A percentile compares a stretch with the other conserved stretches of the same genome.
These are phyloP conservation scores for Pyrgus malvae DNA, from an alignment of 2,888 invertebrate genomes.

Conservation along the genomic window DNA sequence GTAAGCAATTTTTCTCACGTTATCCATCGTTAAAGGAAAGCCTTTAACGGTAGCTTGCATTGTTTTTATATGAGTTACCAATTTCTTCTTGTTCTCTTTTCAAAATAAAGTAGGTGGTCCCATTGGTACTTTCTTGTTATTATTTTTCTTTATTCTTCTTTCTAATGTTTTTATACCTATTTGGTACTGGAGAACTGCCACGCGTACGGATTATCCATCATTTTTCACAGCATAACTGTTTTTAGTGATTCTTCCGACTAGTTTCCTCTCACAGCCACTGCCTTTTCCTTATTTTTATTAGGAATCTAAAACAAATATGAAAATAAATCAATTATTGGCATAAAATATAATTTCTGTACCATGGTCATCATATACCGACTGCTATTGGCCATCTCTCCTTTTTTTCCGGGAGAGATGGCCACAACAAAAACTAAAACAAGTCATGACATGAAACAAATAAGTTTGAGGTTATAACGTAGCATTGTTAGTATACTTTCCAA, in stretches of 20 bases:
- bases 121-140: constrained; percentile 12
- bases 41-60: constrained; percentile 16
- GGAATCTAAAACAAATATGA: constrained; percentile 19
- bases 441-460: constrained; percentile 12
- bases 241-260: constrained; percentile 19
- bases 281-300: constrained; percentile 24
- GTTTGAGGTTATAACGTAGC: constrained; percentile 15
- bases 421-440: constrained; percentile 7
- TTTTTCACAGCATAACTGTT: constrained; percentile 25
- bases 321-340: constrained; percentile 11
- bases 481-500: constrained; percentile 15
- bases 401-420: constrained; percentile 16
- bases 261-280: constrained; percentile 12
- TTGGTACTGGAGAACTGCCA: constrained; percentile 15
- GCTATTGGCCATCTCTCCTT: constrained; percentile 20
- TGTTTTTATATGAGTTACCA: constrained; percentile 11
- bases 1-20: constrained; percentile 26
- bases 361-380: constrained; percentile 21
- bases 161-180: constrained; percentile 1
- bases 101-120: constrained; percentile 16
- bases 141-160: constrained; percentile 2
- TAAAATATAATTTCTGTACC: constrained; percentile 10
- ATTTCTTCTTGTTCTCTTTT: constrained; percentile 13
- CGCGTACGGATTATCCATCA: constrained; percentile 20
- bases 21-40: constrained; percentile 11